Evolutionary conservation across 2,113 vertebrate genomes (phyloP).

Genomic region (Clarias macrocephalus): DNA sequence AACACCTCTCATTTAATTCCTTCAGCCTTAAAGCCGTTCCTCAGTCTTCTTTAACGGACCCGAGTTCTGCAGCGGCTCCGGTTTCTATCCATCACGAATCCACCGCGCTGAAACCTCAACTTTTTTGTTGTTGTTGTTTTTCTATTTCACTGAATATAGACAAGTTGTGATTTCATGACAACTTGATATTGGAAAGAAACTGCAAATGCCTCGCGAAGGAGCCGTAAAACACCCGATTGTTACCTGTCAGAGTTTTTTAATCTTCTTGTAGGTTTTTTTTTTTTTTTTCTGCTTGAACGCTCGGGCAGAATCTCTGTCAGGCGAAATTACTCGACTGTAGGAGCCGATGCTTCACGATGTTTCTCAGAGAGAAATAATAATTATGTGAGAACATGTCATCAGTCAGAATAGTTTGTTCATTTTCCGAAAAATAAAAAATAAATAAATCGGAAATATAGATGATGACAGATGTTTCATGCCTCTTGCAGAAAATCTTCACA

Average conservation of each 20-base stretch:
- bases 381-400: conserved; percentile 15
- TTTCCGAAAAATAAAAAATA: not conserved
- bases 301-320: not conserved
- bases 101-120: conserved; percentile 21
- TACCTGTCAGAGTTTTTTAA: conserved; percentile 12
- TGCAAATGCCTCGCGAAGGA: not conserved
- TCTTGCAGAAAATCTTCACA: not conserved
- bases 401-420: not conserved
- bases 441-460: too few relatives aligned
- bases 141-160: not conserved
- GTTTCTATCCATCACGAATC: conserved; percentile 5
- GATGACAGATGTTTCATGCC: not conserved
- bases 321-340: not conserved
- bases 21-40: conserved; percentile 30
- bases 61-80: not conserved
- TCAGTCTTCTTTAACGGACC: conserved; percentile 2
- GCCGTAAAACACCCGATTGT: conserved; percentile 1
- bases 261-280: not conserved
- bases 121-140: not conserved
- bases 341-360: not conserved
- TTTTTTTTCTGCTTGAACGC: not conserved
- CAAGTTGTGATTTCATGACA: not conserved
- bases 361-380: not conserved
- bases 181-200: conserved; percentile 15
- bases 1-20: conserved; percentile 13